phyloP scores from a whole-genome alignment of 2,888 invertebrate genomes.

The Drosophila birchii region DNA sequence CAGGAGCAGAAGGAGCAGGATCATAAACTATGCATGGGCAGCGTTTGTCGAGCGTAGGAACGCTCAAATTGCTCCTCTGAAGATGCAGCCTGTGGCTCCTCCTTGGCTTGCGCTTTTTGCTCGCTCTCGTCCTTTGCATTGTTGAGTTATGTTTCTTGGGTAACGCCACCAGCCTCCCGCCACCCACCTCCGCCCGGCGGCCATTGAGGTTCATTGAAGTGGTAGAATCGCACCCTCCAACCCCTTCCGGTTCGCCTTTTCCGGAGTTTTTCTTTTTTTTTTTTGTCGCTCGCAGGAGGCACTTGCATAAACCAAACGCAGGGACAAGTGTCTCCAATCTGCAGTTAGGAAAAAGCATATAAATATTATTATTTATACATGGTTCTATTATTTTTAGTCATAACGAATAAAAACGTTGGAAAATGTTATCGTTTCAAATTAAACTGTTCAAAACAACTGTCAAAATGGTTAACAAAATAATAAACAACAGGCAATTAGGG shows the following conservation, averaged over 20 bases:
- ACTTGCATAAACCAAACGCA: constrained; percentile 69
- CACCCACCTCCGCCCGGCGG: constrained; percentile 2
- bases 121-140: constrained; percentile 44
- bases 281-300: constrained; percentile 59
- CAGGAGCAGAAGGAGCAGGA: not conserved
- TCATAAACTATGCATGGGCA: constrained; percentile 54
- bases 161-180: constrained; percentile 1
- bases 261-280: constrained; percentile 30
- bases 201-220: constrained; percentile 72
- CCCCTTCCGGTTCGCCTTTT: not conserved
- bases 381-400: not conserved
- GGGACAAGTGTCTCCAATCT: constrained; percentile 47
- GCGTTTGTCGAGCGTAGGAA: constrained; percentile 53
- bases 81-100: constrained; percentile 46
- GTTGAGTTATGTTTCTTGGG: constrained; percentile 70
- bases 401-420: not conserved
- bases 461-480: not conserved
- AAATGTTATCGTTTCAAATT: not conserved
- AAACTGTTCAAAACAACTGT: not conserved
- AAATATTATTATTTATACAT: not conserved
- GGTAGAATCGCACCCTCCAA: constrained; percentile 34
- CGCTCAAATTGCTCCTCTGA: constrained; percentile 60
- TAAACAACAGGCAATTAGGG: not conserved
- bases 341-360: constrained; percentile 2
- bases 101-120: constrained; percentile 65